Evolutionary conservation across 2,888 invertebrate species (phyloP), one percentile per base, ranked within the genome.

Genomic region (Scaeva pyrastri): DNA sequence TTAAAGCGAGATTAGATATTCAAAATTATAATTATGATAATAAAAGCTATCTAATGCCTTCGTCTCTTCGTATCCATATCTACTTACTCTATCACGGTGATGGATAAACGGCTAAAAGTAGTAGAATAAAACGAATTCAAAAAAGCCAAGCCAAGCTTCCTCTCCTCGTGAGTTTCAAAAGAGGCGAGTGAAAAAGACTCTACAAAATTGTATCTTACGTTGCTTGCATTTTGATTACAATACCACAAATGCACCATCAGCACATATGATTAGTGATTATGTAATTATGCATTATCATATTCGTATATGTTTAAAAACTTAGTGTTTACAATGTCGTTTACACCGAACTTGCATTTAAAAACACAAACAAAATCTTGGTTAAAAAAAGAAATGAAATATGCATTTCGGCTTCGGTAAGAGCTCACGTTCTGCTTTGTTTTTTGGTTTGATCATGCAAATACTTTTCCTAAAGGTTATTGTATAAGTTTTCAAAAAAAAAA

Each of bases 1-100:
- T 82, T 72, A 72, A 60, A 55, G 48, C 56, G 16, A 41, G 82
- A 82, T 82, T 72, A 82, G 82, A 77, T 82, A 77, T 77, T 52
- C 43, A 60, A 66, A 76, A 36, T 43, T 72, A 45, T 43, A 76
- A 36, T 43, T 72, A 45, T 43, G 56, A 81, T 55, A 75, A 62
- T 43, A 58, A 66, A 74, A 62, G 74, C 58, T 50, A 79, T 48
- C 50, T 68, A 45, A 56, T 31, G 76, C 23, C 41, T 16, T 70
- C 52, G 31, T 68, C 39, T 77, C 48, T n/a, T 52, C 64, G 48
- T 64, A 68, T 74, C 8, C 31, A 31, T 64, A n/a, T n/a, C n/a
- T n/a, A n/a, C n/a, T n/a, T n/a, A n/a, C 55, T 55, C 41, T 71
- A 55, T 52, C 55, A 78, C 14, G 43, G 14, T 23, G 36, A 78